A percentile compares a stretch with the other conserved stretches of the same genome.
Evolutionary conservation across 1,140 invertebrate genomes (phyloP).

Genomic region (Bombus picipes): DNA sequence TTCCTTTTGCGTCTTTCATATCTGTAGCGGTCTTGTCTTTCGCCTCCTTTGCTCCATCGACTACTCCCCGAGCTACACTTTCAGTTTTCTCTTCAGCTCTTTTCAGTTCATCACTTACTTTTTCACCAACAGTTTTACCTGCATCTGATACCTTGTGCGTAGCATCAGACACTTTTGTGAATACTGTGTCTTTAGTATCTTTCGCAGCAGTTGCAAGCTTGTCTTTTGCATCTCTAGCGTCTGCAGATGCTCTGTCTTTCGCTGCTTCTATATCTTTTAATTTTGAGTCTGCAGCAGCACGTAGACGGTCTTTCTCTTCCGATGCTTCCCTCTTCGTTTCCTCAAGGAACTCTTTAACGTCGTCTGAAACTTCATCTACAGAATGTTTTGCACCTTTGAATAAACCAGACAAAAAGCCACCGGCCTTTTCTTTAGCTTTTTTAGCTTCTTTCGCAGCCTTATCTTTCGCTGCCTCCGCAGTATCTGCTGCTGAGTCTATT

Average conservation of each 20-base stretch:
- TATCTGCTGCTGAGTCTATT: background rate
- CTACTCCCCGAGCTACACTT: background rate
- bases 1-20: conserved; percentile 40
- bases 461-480: conserved; percentile 20
- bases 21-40: conserved; percentile 49
- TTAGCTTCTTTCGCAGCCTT: conserved; percentile 68
- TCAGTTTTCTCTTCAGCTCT: conserved; percentile 19
- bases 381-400: conserved; percentile 69
- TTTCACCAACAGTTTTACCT: conserved; percentile 35
- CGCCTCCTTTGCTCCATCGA: conserved; percentile 9
- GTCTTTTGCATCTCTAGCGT: conserved; percentile 1
- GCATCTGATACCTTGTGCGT: conserved; percentile 25
- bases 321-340: conserved; percentile 66
- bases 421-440: conserved; percentile 71
- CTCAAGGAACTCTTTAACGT: conserved; percentile 66
- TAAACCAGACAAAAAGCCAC: conserved; percentile 65
- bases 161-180: background rate
- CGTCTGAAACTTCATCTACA: conserved; percentile 60
- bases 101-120: conserved; percentile 22
- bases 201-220: conserved; percentile 1
- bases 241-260: conserved; percentile 8
- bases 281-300: conserved; percentile 29
- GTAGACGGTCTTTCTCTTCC: conserved; percentile 49
- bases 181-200: conserved; percentile 20
- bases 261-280: conserved; percentile 23